phyloP scores from a whole-genome alignment of 2,113 vertebrate species.

The Tympanuchus pallidicinctus region DNA sequence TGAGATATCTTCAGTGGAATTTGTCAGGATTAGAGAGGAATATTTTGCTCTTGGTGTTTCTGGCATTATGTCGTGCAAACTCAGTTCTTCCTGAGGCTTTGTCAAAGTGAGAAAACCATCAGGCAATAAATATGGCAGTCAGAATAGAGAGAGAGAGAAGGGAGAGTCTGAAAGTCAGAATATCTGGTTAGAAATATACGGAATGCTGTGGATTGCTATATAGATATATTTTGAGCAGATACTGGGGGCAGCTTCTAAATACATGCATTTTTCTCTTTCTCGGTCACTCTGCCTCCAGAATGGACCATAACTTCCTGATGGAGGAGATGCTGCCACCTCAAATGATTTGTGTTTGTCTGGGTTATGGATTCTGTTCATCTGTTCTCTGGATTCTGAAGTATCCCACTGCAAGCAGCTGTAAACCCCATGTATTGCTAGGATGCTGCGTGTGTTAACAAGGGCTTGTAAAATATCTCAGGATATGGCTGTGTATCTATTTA shows the following conservation, averaged over 20 bases:
- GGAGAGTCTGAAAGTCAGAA: not conserved
- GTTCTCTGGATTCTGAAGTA: not conserved
- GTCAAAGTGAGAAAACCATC: not conserved
- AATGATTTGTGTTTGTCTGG: not conserved
- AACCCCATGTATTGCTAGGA: not conserved
- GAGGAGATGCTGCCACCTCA: not conserved
- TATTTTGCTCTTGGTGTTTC: conserved; percentile 25
- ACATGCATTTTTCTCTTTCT: not conserved
- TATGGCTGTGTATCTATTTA: not conserved
- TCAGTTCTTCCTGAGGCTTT: not conserved
- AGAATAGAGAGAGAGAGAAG: not conserved
- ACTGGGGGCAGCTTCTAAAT: not conserved
- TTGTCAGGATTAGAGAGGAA: not conserved
- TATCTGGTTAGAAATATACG: not conserved
- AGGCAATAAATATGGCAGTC: not conserved
- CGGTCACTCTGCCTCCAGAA: not conserved
- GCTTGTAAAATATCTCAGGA: not conserved
- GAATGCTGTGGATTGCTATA: not conserved
- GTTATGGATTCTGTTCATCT: not conserved
- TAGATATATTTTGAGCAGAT: not conserved
- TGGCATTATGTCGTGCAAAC: not conserved
- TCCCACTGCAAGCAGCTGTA: not conserved
- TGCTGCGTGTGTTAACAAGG: not conserved
- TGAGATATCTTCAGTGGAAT: not conserved
- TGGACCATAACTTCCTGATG: not conserved